These are phyloP conservation scores for Jaculus jaculus DNA, from an alignment of 2,113 vertebrate species.

Conservation along the genomic window DNA sequence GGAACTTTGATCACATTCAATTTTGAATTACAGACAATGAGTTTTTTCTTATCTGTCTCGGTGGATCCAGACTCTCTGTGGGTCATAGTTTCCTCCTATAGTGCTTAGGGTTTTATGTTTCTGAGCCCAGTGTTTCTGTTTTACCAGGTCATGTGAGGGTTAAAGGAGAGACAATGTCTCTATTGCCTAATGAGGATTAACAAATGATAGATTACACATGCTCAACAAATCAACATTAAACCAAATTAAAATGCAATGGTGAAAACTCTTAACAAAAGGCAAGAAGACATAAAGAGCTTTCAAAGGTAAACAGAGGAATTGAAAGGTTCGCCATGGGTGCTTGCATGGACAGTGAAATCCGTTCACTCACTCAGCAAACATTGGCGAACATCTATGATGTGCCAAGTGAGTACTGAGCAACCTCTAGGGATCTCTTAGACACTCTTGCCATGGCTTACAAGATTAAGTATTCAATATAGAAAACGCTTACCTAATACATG, in stretches of 20 bases:
- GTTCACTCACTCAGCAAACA: neutral
- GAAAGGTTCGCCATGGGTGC: neutral
- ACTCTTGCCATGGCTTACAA: neutral
- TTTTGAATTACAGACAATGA: neutral
- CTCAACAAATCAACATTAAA: neutral
- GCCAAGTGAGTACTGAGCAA: neutral
- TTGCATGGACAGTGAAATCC: neutral
- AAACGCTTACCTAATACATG: neutral
- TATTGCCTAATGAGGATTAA: neutral
- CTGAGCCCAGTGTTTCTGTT: neutral
- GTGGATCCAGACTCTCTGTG: neutral
- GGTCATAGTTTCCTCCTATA: neutral
- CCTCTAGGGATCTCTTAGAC: neutral
- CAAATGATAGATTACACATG: neutral
- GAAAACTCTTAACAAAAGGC: neutral
- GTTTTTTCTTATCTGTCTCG: neutral
- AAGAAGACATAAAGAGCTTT: neutral
- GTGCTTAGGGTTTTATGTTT: neutral
- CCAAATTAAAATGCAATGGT: conserved; percentile 8
- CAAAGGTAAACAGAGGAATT: neutral
- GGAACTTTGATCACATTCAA: neutral
- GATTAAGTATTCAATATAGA: neutral
- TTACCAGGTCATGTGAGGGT: neutral
- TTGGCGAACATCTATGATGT: neutral
- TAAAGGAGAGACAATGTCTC: neutral